phyloP scores from a whole-genome alignment of 2,797 vertebrate species.

The Arrhamphus sclerolepis region DNA sequence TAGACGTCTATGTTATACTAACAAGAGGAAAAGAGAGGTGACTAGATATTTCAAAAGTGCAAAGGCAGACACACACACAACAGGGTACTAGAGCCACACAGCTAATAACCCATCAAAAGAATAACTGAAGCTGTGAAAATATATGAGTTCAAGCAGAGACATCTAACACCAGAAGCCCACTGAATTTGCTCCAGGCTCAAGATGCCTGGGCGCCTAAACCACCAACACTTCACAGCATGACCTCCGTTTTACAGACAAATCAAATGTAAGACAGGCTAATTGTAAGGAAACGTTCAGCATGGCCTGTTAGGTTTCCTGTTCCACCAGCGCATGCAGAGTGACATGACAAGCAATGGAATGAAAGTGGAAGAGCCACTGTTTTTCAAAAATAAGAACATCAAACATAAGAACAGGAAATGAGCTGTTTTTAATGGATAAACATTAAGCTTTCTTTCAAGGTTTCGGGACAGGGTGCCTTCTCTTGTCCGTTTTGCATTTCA shows the following conservation, averaged over 20 bases:
- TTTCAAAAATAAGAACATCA: neutral
- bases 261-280: slow-evolving; percentile 68
- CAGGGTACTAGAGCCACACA: slow-evolving; percentile 53
- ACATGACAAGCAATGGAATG: slow-evolving; percentile 39
- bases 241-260: slow-evolving; percentile 71
- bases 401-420: too few species aligned
- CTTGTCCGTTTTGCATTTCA: too few species aligned
- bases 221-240: slow-evolving; percentile 59
- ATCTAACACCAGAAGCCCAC: slow-evolving; percentile 37
- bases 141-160: slow-evolving; percentile 48
- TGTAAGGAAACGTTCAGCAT: slow-evolving; percentile 62
- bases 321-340: slow-evolving; percentile 12
- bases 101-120: slow-evolving; percentile 74
- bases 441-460: too few species aligned
- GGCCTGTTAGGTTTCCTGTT: slow-evolving; percentile 60
- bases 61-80: slow-evolving; percentile 34
- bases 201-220: slow-evolving; percentile 31
- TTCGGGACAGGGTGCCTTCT: too few species aligned
- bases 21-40: slow-evolving; percentile 25
- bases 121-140: slow-evolving; percentile 55
- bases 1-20: slow-evolving; percentile 23
- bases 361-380: too few species aligned
- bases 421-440: too few species aligned
- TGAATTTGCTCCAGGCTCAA: slow-evolving; percentile 24
- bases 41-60: slow-evolving; percentile 30